Evolutionary conservation across 2,113 vertebrate species (phyloP), one percentile per base, ranked within the genome.

Genomic region (Nycticorax nycticorax): DNA sequence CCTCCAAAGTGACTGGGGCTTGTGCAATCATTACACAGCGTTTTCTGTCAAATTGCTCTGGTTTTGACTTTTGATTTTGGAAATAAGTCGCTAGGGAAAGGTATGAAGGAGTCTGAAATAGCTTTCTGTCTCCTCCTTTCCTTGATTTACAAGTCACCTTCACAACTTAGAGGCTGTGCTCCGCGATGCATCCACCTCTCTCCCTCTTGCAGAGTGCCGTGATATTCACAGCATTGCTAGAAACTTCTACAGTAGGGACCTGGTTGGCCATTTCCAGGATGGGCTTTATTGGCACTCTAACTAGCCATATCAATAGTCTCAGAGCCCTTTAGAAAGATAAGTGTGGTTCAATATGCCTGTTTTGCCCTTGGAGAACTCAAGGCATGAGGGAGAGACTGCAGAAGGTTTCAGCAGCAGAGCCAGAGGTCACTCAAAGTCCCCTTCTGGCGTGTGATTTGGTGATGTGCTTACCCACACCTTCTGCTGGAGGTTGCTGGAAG

Each of bases 141-240:
- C 52, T 50, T 43, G 53, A 33, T 53, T 69, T 41, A 10, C 39
- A 24, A 41, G 63, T 56, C 39, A 48, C 8, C 43, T 26, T 68
- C 15, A 18, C 27, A 52, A 35, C 5, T 92, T 22, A 11, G 60
- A 37, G 32, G 45, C 24, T 74, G 24, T 59, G 43, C 64, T 83
- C 48, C 59, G 55, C 2, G 1, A 2, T 37, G 28, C 22, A 10
- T 60, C 55, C 48, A 21, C 39, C 48, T 26, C 3, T 35, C 28
- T 75, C 35, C 63, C 35, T 62, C 35, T 59, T 50, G 30, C 41
- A 56, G 47, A 48, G 52, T 26, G 24, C 12, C 3, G 1, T 68
- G 68, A 14, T 64, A 12, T 35, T 87, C 64, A 14, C 0, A 2
- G 37, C 2, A 6, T 75, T 1, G 0, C 35, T 67, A 43, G 52